These are phyloP conservation scores for Zelostemma sp. DNA, from an alignment of 1,140 invertebrate species.

Conservation along the genomic window DNA sequence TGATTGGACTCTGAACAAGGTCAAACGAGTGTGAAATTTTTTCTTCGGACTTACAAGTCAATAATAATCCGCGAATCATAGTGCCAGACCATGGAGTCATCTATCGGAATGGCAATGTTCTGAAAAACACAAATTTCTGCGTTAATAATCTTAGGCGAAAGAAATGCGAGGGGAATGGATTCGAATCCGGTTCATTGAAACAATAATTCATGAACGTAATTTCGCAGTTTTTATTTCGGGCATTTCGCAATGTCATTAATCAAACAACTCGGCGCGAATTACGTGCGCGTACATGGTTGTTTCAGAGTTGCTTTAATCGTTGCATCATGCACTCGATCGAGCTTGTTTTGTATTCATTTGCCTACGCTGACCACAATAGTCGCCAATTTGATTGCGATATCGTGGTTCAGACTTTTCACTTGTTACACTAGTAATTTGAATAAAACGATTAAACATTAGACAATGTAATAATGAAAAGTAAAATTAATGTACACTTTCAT, in stretches of 20 bases:
- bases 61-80: slow-evolving; percentile 24
- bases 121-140: slow-evolving; percentile 16
- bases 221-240: no score
- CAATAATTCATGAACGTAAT: no score
- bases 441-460: no score
- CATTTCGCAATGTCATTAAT: slow-evolving; percentile 22
- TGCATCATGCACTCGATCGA: slow-evolving; percentile 27
- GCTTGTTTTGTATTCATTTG: slow-evolving; percentile 36
- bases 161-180: no score
- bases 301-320: slow-evolving; percentile 27
- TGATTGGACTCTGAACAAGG: neutral
- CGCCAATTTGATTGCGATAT: slow-evolving; percentile 21
- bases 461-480: no score
- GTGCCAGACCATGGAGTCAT: slow-evolving; percentile 39
- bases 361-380: slow-evolving; percentile 30
- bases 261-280: slow-evolving; percentile 25
- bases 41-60: slow-evolving; percentile 33
- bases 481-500: neutral
- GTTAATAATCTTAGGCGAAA: neutral
- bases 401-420: slow-evolving; percentile 34
- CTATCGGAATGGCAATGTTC: slow-evolving; percentile 16
- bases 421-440: slow-evolving; percentile 21
- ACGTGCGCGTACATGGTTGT: slow-evolving; percentile 25
- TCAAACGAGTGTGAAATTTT: neutral
- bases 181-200: no score